Evolutionary conservation across 2,888 invertebrate species (phyloP), one percentile per base, ranked within the genome.

Genomic region (Agrotis clavis): DNA sequence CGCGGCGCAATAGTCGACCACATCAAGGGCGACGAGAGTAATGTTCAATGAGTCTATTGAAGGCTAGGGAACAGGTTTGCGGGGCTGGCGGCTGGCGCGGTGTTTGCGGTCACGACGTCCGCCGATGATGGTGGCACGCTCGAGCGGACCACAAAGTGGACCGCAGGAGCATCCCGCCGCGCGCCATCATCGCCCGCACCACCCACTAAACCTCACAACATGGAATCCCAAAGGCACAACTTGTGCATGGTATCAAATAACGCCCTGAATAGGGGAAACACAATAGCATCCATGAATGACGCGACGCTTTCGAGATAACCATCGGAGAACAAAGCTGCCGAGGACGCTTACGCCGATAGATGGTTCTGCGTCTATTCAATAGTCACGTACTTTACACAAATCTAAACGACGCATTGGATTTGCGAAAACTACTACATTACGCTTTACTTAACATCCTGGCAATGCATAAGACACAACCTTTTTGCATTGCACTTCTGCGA

Each of bases 101-200:
- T 90, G 94, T 93, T 93, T 95, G 94, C 92, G 95, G 95, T 95
- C 91, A 89, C 92, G 90, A 89, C 90, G 87, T 83, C 85, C 87
- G 90, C 85, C 86, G 90, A 88, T 85, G 91, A 89, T 89, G 88
- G 90, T 88, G 88, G 90, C 89, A 92, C 91, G 92, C 91, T 91
- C 89, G 91, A 90, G 74, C 87, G 92, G 82, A 92, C 91, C 94
- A 92, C 94, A 93, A 94, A 95, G 92, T 90, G 87, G 86, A 90
- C 91, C 92, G 92, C 92, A 88, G 83, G 84, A 89, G 82, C 75
- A 84, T 79, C 86, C 83, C 82, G 81, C 81, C 83, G 76, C 54
- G 50, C 54, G 77, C 60, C 63, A 51, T 70, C 74, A 72, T 76
- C 78, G 74, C 67, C 80, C 79, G 72, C 86, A 81, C 85, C 86